A percentile compares a stretch with the other conserved stretches of the same genome.
Evolutionary conservation across 2,888 invertebrate species (phyloP).

Genomic region (Liodrosophila aerea): DNA sequence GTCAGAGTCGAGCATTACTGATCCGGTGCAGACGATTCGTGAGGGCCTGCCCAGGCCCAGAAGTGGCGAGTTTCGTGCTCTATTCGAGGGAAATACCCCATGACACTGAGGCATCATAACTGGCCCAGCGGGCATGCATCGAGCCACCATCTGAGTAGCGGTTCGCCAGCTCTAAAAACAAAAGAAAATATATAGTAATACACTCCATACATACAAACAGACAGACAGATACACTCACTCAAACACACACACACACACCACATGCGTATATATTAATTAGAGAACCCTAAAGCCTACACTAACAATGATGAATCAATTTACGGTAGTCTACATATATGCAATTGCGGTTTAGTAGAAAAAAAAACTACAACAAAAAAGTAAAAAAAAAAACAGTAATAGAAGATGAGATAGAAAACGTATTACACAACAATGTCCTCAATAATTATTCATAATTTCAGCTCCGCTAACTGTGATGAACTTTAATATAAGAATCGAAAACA

Average conservation of each 20-base stretch:
- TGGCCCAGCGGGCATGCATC: conserved; percentile 41
- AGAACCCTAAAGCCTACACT: conserved; percentile 26
- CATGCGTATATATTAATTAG: conserved; percentile 76
- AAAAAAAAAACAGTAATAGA: conserved; percentile 28
- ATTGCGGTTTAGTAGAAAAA: conserved; percentile 78
- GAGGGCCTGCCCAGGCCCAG: conserved; percentile 82
- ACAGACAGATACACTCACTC: conserved; percentile 27
- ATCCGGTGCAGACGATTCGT: conserved; percentile 82
- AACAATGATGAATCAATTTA: conserved; percentile 78
- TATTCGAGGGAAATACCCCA: conserved; percentile 83
- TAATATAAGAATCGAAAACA: conserved; percentile 82
- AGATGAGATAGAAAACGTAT: conserved; percentile 64
- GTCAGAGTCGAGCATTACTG: conserved; percentile 82
- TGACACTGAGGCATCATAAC: conserved; percentile 79
- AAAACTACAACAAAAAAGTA: conserved; percentile 38
- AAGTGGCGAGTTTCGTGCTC: conserved; percentile 83
- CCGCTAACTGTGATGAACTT: conserved; percentile 83
- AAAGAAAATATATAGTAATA: conserved; percentile 38
- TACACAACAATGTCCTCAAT: conserved; percentile 76
- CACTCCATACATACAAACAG: conserved; percentile 32
- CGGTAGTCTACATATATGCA: conserved; percentile 78
- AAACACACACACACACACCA: conserved; percentile 25
- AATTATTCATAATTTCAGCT: conserved; percentile 82
- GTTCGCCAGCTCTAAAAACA: conserved; percentile 23
- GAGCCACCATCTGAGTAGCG: conserved; percentile 60